Base-by-base conservation (phyloP, 2,113 vertebrate genomes). In the Deroptyus accipitrinus region DNA sequence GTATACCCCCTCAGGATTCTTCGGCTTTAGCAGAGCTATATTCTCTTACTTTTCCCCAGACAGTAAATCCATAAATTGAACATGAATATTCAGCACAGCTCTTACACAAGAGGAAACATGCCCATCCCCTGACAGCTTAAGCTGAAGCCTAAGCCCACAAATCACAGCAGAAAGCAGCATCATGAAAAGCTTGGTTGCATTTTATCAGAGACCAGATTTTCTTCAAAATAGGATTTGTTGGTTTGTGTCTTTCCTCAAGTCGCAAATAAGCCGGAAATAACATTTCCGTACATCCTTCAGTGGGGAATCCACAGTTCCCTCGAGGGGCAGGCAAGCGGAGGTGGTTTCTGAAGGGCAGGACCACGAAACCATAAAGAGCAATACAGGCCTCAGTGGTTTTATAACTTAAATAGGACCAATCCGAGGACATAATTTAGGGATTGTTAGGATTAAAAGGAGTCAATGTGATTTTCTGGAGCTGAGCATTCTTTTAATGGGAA, bases 231-330 rank as follows among this genome's bases (percentile, higher is more conserved):
- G 35, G 46, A n/a, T 57, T 84, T 64, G 20, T 64, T 84, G 85
- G 83, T 95, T 88, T 93, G 8, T 83, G 73, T 84, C 88, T 97
- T 92, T 77, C 87, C 79, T 96, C 76, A 81, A 81, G 72, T 54
- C 70, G 51, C 70, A 92, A 25, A 90, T 69, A 83, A 84, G 54
- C 44, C 3, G 14, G 85, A 83, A 94, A 52, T 88, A 85, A 81
- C 83, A 61, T 75, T 78, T 55, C 76, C 19, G 2, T 88, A 3
- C 31, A 24, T 63, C 64, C 44, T 75, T 78, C 51, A n/a, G 73
- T 24, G 79, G 44, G 64, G 79, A 93, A 88, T 93, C 83, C 90
- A 17, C 81, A 63, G 70, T 24, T 92, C 62, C 82, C 67, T 80
- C 25, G 87, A 87, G 84, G 28, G 44, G 2, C 67, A 52, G 1